These are phyloP conservation scores for Luscinia megarhynchos DNA, from an alignment of 2,797 vertebrate genomes.

Conservation along the genomic window DNA sequence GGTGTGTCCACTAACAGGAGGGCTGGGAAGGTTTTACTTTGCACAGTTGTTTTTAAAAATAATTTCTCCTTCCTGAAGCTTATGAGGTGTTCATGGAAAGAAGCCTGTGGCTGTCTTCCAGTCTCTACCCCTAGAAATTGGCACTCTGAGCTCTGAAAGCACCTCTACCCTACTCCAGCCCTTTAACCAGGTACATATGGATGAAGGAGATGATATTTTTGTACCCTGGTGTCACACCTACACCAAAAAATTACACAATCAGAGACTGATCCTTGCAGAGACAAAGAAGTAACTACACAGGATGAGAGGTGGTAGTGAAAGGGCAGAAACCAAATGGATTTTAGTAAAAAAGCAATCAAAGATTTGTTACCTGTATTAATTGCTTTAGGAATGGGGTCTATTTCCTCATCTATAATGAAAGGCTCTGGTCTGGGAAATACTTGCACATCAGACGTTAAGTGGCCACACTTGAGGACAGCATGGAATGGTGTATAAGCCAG, in stretches of 20 bases:
- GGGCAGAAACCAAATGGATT: not conserved
- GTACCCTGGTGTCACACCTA: not conserved
- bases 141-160: not conserved
- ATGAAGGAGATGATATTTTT: not conserved
- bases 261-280: not conserved
- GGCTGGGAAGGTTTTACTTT: not conserved
- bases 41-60: not conserved
- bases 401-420: conserved; percentile 92
- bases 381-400: conserved; percentile 89
- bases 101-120: not conserved
- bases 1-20: not conserved
- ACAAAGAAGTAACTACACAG: not conserved
- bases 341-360: not conserved
- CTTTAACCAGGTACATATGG: not conserved
- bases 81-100: not conserved
- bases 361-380: conserved; percentile 88
- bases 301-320: not conserved
- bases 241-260: not conserved
- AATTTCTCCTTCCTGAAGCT: not conserved
- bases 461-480: conserved; percentile 94
- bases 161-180: not conserved
- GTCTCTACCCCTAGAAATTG: not conserved
- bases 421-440: conserved; percentile 97
- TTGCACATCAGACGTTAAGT: conserved; percentile 95
- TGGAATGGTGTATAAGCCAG: conserved; percentile 96